Base-by-base conservation (phyloP, 1,140 invertebrate genomes). In the Meloidogyne hapla region DNA sequence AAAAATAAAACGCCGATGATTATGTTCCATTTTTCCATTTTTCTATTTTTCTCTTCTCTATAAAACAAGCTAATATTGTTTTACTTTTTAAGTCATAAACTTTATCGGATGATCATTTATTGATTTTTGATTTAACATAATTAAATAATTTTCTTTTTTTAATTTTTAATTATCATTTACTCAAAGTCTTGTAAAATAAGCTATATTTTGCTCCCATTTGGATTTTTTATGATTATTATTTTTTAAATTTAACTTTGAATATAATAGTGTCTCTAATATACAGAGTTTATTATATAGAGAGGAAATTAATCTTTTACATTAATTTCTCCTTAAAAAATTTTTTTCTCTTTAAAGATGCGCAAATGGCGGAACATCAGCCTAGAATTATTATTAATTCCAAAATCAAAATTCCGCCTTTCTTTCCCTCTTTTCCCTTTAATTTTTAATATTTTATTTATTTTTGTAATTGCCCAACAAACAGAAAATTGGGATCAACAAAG, bases 1-100 rank as follows among this genome's bases (percentile, higher is more conserved):
- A n/a, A n/a, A n/a, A 56, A n/a, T 56, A 56, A 56, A 56, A n/a
- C 48, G 48, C n/a, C 48, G 48, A 56, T 56, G 48, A 56, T 56
- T 56, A 56, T 56, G 48, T 56, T 56, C 48, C 48, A 56, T 56
- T 56, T 56, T 56, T 33, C 33, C 9, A 33, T 33, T n/a, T n/a
- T n/a, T 56, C 48, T n/a, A 8, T 56, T 56, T 56, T n/a, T n/a
- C n/a, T 21, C n/a, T n/a, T 18, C 13, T 18, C 13, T 48, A 56
- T 56, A 56, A 56, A 56, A 56, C 48, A 56, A 56, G 48, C 48
- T 56, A 56, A n/a, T n/a, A 6, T 56, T 21, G 48, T 56, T n/a
- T n/a, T 56, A 56, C 48, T 56, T 56, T 56, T 56, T n/a, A 56
- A n/a, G n/a, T 2, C 1, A 9, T 2, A 56, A 8, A 56, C 8